Conservation (phyloP, 2,797 vertebrate species). For the Pangasius djambal region DNA sequence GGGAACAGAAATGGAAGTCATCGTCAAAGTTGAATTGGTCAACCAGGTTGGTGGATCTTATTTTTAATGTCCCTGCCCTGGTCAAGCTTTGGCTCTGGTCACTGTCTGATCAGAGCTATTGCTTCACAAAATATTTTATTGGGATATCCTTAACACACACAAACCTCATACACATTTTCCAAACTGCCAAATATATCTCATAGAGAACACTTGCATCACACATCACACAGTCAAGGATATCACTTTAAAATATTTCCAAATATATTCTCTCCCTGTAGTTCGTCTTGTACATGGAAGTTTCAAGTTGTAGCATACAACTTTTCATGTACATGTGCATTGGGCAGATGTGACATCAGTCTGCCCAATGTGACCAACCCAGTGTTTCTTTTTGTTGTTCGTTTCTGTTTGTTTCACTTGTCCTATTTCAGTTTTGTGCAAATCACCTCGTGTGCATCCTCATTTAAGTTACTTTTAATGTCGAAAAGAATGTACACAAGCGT, state of each 20-base stretch:
- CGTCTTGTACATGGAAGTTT: slow-evolving; percentile 92
- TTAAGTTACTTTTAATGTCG: slow-evolving; percentile 4
- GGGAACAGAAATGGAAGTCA: slow-evolving; percentile 79
- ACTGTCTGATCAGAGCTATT: slow-evolving; percentile 86
- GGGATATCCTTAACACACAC: slow-evolving; percentile 87
- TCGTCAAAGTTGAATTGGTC: slow-evolving; percentile 83
- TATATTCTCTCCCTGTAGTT: slow-evolving; percentile 79
- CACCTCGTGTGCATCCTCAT: slow-evolving; percentile 17
- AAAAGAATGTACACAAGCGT: slow-evolving; percentile 70
- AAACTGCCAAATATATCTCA: not conserved
- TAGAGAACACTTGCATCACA: slow-evolving; percentile 43
- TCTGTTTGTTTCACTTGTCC: slow-evolving; percentile 51
- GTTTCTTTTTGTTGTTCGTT: slow-evolving; percentile 42
- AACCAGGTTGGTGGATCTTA: slow-evolving; percentile 94
- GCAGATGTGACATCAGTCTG: slow-evolving; percentile 74
- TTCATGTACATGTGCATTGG: slow-evolving; percentile 91
- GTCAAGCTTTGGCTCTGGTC: slow-evolving; percentile 84
- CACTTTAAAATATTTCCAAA: slow-evolving; percentile 90
- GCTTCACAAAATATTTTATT: slow-evolving; percentile 93
- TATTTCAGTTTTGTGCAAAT: slow-evolving; percentile 37
- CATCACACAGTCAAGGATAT: slow-evolving; percentile 81
- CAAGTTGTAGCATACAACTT: slow-evolving; percentile 91
- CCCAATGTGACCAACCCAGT: slow-evolving; percentile 47
- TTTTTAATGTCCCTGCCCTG: slow-evolving; percentile 87
- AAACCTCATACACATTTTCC: not conserved